These are phyloP conservation scores for Eledone cirrhosa DNA, from an alignment of 2,888 invertebrate species.

Conservation along the genomic window DNA sequence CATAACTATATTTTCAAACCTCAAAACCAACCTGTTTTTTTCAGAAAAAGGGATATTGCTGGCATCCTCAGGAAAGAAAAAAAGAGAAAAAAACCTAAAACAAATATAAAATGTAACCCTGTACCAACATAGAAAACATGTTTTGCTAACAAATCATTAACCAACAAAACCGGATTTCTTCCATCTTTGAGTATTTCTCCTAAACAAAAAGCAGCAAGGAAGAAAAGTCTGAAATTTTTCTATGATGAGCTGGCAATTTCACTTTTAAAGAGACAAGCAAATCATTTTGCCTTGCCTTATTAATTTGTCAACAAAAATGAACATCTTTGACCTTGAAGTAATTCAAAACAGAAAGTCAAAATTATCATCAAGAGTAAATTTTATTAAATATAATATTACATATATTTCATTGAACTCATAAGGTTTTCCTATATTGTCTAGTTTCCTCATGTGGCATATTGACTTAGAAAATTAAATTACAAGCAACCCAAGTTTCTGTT, in stretches of 20 bases:
- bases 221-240: neutral
- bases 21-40: slow-evolving; percentile 17
- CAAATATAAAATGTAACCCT: slow-evolving; percentile 20
- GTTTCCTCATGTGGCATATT: too few species aligned
- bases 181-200: slow-evolving; percentile 2
- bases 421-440: too few species aligned
- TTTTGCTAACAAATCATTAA: slow-evolving; percentile 7
- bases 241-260: neutral
- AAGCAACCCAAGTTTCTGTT: too few species aligned
- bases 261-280: neutral
- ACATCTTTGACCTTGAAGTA: slow-evolving; percentile 18
- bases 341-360: slow-evolving; percentile 10
- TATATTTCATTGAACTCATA: neutral
- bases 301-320: slow-evolving; percentile 12
- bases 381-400: slow-evolving; percentile 22
- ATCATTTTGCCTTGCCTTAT: neutral
- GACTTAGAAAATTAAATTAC: too few species aligned
- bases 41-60: slow-evolving; percentile 8
- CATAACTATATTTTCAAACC: slow-evolving; percentile 9
- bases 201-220: neutral
- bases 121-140: neutral
- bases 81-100: slow-evolving; percentile 21
- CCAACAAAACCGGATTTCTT: slow-evolving; percentile 27
- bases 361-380: slow-evolving; percentile 11
- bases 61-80: slow-evolving; percentile 11